phyloP scores from a whole-genome alignment of 2,113 vertebrate genomes.

The Anarhynchus alexandrinus region DNA sequence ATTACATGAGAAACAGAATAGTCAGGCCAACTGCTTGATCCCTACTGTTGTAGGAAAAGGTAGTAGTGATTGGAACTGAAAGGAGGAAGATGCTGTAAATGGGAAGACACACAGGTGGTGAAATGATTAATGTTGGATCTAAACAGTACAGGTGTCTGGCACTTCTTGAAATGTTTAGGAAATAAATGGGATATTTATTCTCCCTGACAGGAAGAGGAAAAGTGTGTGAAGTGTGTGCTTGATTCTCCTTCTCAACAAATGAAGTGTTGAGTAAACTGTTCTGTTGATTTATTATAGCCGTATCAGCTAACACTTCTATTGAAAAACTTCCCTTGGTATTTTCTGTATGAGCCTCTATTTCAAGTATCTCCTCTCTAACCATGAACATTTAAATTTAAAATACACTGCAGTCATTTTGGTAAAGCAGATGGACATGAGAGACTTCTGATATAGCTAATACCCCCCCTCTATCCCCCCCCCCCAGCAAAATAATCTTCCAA shows the following conservation, averaged over 20 bases:
- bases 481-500: neutral
- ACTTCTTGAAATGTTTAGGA: conserved; percentile 53
- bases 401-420: neutral
- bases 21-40: neutral
- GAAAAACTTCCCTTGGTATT: conserved; percentile 36
- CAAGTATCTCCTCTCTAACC: neutral
- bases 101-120: neutral
- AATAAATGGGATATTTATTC: conserved; percentile 68
- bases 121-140: conserved; percentile 62
- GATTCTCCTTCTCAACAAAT: conserved; percentile 58
- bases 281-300: conserved; percentile 64
- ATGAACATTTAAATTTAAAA: conserved; percentile 14
- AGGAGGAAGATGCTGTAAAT: neutral
- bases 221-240: conserved; percentile 30
- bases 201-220: conserved; percentile 59
- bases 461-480: too few species aligned
- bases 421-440: neutral
- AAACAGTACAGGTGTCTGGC: conserved; percentile 45
- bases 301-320: neutral
- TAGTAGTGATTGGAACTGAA: neutral
- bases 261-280: conserved; percentile 54
- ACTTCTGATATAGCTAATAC: neutral
- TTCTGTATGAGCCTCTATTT: conserved; percentile 21
- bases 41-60: neutral
- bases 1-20: neutral